Conservation (phyloP, 2,797 vertebrate species). For the Scarus forsteni region DNA sequence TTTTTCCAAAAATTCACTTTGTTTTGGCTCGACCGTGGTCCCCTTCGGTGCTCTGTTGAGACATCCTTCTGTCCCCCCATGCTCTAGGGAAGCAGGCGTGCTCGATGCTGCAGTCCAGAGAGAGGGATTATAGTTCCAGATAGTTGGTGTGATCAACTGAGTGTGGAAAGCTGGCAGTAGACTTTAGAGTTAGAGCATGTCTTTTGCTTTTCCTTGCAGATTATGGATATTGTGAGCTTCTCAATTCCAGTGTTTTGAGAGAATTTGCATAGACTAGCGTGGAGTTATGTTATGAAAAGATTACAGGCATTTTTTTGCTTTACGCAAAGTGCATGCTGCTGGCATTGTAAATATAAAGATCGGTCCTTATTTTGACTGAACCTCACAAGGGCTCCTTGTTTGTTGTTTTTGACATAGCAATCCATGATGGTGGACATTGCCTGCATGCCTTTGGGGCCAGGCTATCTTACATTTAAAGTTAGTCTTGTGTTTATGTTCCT, state of each 20-base stretch:
- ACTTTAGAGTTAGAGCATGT: constrained; percentile 71
- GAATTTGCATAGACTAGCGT: constrained; percentile 86
- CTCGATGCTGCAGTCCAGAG: constrained; percentile 52
- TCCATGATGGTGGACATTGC: constrained; percentile 82
- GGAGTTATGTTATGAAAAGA: constrained; percentile 84
- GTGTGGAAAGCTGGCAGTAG: constrained; percentile 51
- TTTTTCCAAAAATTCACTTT: too few species aligned
- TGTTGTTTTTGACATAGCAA: constrained; percentile 75
- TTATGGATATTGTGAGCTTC: constrained; percentile 81
- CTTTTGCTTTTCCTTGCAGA: constrained; percentile 73
- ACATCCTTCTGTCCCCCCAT: constrained; percentile 50
- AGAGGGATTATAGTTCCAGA: constrained; percentile 57
- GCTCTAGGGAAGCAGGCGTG: constrained; percentile 58
- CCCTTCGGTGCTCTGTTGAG: constrained; percentile 45
- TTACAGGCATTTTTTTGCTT: constrained; percentile 60
- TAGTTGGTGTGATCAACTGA: constrained; percentile 51
- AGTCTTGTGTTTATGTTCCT: constrained; percentile 73
- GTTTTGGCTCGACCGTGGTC: constrained; percentile 55
- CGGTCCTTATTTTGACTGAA: constrained; percentile 51
- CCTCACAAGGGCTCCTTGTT: constrained; percentile 59
- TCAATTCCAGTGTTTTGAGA: constrained; percentile 77
- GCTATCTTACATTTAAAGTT: constrained; percentile 71
- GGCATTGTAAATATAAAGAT: constrained; percentile 53
- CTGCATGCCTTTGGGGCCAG: constrained; percentile 78
- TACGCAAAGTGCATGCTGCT: constrained; percentile 73